Evolutionary conservation across 1,140 invertebrate genomes (phyloP).

Genomic region (Drosophila baimaii): DNA sequence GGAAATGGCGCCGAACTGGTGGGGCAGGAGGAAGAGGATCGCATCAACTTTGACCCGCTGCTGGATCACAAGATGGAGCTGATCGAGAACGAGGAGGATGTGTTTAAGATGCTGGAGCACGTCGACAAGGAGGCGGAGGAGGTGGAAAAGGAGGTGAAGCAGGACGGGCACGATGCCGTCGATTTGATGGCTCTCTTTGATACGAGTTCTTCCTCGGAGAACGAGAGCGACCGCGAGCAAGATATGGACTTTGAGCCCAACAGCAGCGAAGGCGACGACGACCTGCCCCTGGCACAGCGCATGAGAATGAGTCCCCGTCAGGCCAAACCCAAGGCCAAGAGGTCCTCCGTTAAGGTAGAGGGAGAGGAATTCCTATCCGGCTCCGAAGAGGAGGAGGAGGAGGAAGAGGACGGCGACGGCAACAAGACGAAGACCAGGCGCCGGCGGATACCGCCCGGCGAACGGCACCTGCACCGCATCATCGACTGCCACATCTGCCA

Average conservation of each 20-base stretch:
- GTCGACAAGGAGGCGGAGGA: slow-evolving; percentile 76
- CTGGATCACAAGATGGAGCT: slow-evolving; percentile 79
- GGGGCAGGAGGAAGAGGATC: slow-evolving; percentile 67
- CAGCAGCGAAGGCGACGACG: slow-evolving; percentile 71
- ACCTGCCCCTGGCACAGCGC: slow-evolving; percentile 69
- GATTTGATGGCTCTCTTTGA: slow-evolving; percentile 38
- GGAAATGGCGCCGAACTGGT: slow-evolving; percentile 49
- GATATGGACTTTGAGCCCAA: slow-evolving; percentile 59
- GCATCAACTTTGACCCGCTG: slow-evolving; percentile 79
- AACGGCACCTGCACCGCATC: slow-evolving; percentile 69
- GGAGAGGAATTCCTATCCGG: slow-evolving; percentile 8
- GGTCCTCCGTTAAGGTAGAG: slow-evolving; percentile 2
- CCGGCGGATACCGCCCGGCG: slow-evolving; percentile 55
- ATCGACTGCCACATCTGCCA: slow-evolving; percentile 82
- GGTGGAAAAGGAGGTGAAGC: slow-evolving; percentile 58
- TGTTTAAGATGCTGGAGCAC: slow-evolving; percentile 80
- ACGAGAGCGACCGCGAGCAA: slow-evolving; percentile 42
- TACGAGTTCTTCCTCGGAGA: slow-evolving; percentile 42
- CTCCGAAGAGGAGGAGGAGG: slow-evolving; percentile 30
- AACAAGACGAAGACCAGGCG: slow-evolving; percentile 54
- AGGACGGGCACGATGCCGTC: slow-evolving; percentile 32
- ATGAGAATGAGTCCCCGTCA: slow-evolving; percentile 23
- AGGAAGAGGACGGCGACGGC: slow-evolving; percentile 39
- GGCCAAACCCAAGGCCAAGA: slow-evolving; percentile 15
- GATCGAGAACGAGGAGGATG: slow-evolving; percentile 79